phyloP scores from a whole-genome alignment of 2,888 invertebrate genomes.

The Polyommatus icarus region DNA sequence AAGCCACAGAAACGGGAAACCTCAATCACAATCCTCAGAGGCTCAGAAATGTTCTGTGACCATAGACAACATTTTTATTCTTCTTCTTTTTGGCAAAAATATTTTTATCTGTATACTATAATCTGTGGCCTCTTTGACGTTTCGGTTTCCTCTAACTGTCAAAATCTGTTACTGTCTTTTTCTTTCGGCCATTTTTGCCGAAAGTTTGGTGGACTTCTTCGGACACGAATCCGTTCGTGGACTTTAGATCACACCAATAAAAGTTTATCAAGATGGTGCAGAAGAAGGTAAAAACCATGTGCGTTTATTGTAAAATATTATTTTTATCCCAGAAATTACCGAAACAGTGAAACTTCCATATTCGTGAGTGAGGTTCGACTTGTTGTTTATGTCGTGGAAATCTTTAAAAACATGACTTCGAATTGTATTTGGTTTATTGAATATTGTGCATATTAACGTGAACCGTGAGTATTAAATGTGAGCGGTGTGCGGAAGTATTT shows the following conservation, averaged over 20 bases:
- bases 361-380: slow-evolving; percentile 42
- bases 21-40: no score
- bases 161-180: slow-evolving; percentile 53
- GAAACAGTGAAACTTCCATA: slow-evolving; percentile 49
- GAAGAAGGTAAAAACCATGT: slow-evolving; percentile 80
- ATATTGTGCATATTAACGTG: neutral
- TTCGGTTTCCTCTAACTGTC: slow-evolving; percentile 36
- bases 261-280: slow-evolving; percentile 77
- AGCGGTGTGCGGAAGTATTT: slow-evolving; percentile 21
- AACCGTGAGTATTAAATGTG: slow-evolving; percentile 3
- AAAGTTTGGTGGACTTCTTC: slow-evolving; percentile 69
- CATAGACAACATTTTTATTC: neutral
- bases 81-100: neutral
- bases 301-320: slow-evolving; percentile 64
- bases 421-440: neutral
- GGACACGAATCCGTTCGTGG: slow-evolving; percentile 78
- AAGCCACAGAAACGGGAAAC: no score
- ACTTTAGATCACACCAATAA: slow-evolving; percentile 71
- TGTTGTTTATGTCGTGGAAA: slow-evolving; percentile 49
- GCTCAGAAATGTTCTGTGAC: no score
- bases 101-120: slow-evolving; percentile 27
- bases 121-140: slow-evolving; percentile 38
- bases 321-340: slow-evolving; percentile 50
- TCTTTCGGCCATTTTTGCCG: slow-evolving; percentile 78
- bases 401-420: neutral